Evolutionary conservation across 1,140 invertebrate genomes (phyloP).

Genomic region (Condylostylus longicornis): DNA sequence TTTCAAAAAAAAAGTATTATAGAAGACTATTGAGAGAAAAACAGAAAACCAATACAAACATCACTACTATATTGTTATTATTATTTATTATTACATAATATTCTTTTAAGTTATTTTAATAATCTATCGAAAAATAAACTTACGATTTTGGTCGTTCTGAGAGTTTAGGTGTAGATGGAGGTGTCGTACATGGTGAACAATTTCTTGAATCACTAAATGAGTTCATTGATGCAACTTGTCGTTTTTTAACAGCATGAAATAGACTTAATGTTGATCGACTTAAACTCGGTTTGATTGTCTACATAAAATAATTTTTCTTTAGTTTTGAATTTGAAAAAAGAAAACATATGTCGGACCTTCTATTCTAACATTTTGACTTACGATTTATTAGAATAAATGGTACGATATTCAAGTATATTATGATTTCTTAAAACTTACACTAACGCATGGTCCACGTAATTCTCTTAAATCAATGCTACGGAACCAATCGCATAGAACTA

Average conservation of each 20-base stretch:
- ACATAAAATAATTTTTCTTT: not conserved
- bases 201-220: slow-evolving; percentile 30
- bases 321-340: not conserved
- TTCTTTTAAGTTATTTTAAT: too few species aligned
- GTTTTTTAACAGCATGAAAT: slow-evolving; percentile 29
- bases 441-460: slow-evolving; percentile 49
- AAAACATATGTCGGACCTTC: too few species aligned
- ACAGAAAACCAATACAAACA: too few species aligned
- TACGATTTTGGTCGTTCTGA: too few species aligned
- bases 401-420: not conserved
- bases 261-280: slow-evolving; percentile 29
- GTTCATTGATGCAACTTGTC: slow-evolving; percentile 27
- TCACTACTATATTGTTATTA: too few species aligned
- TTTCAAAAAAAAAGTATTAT: too few species aligned
- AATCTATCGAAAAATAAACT: too few species aligned
- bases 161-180: slow-evolving; percentile 31
- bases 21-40: too few species aligned
- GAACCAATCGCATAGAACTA: slow-evolving; percentile 68
- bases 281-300: slow-evolving; percentile 32
- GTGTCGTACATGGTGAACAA: slow-evolving; percentile 25
- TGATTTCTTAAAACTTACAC: slow-evolving; percentile 29
- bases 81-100: too few species aligned
- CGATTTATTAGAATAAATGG: not conserved
- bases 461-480: slow-evolving; percentile 75
- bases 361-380: not conserved